phyloP scores from a whole-genome alignment of 2,113 vertebrate genomes.

The Hystrix cristata region DNA sequence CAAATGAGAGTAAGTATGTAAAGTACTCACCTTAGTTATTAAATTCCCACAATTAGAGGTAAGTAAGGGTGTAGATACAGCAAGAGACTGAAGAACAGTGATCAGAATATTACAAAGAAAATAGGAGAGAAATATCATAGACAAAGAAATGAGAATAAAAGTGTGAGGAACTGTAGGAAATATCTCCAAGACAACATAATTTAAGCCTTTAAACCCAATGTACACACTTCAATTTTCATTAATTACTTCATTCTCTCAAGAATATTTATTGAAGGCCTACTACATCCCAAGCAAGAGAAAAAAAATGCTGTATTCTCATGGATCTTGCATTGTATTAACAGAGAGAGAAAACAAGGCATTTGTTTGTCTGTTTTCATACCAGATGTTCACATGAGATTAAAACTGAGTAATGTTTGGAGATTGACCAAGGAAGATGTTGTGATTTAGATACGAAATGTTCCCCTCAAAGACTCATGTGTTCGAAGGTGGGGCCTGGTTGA shows the following conservation, averaged over 20 bases:
- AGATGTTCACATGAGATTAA: not conserved
- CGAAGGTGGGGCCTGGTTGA: too few species aligned
- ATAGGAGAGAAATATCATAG: not conserved
- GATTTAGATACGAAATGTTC: too few species aligned
- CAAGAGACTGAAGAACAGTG: not conserved
- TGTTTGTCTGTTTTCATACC: not conserved
- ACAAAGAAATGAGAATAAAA: not conserved
- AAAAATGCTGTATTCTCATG: accelerated
- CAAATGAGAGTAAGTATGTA: not conserved
- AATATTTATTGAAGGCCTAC: not conserved
- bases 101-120: not conserved
- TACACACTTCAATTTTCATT: not conserved
- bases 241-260: not conserved
- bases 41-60: not conserved
- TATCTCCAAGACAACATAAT: too few species aligned
- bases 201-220: not conserved
- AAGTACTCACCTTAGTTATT: not conserved
- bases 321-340: not conserved
- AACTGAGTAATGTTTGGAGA: not conserved
- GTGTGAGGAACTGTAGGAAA: too few species aligned
- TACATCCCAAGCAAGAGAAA: not conserved
- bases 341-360: not conserved
- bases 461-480: too few species aligned
- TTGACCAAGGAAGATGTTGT: not conserved
- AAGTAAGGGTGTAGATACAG: not conserved